These are phyloP conservation scores for Indicator maculatus DNA, from an alignment of 2,113 vertebrate species.

Conservation along the genomic window DNA sequence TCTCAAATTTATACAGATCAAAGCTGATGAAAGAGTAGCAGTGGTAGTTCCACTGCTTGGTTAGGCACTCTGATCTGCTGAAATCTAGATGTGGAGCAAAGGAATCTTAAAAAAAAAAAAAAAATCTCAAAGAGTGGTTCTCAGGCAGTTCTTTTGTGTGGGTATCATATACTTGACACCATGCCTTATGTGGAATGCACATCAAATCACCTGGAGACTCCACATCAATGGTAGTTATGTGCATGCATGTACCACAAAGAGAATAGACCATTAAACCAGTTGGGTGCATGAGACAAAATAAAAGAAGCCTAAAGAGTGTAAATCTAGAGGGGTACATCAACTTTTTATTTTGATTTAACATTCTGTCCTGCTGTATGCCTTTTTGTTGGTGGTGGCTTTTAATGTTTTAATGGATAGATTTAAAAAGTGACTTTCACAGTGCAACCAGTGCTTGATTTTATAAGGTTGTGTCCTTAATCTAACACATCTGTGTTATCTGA, in stretches of 20 bases:
- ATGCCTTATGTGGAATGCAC: constrained; percentile 71
- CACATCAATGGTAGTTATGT: constrained; percentile 63
- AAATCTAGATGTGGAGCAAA: constrained; percentile 41
- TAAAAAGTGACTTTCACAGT: neutral
- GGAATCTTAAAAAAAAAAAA: neutral
- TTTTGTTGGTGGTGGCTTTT: neutral
- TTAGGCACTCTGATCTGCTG: constrained; percentile 52
- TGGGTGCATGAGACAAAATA: neutral
- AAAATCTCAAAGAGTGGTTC: constrained; percentile 6
- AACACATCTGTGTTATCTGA: constrained; percentile 62
- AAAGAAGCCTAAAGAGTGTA: neutral
- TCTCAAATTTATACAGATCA: neutral
- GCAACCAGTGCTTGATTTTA: constrained; percentile 3
- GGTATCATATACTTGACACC: constrained; percentile 63
- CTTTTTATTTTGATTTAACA: neutral
- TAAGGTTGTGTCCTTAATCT: constrained; percentile 43
- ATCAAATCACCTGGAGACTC: constrained; percentile 71
- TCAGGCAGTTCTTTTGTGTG: constrained; percentile 56
- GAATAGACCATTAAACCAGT: constrained; percentile 52
- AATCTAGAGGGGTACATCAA: neutral
- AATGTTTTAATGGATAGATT: neutral
- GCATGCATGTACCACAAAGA: constrained; percentile 57
- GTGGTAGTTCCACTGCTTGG: constrained; percentile 34
- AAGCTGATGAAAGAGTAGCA: constrained; percentile 22
- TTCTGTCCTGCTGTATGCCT: neutral